Evolutionary conservation across 2,797 vertebrate species (phyloP), one percentile per base, ranked within the genome.

Genomic region (Enteromius treurensis): DNA sequence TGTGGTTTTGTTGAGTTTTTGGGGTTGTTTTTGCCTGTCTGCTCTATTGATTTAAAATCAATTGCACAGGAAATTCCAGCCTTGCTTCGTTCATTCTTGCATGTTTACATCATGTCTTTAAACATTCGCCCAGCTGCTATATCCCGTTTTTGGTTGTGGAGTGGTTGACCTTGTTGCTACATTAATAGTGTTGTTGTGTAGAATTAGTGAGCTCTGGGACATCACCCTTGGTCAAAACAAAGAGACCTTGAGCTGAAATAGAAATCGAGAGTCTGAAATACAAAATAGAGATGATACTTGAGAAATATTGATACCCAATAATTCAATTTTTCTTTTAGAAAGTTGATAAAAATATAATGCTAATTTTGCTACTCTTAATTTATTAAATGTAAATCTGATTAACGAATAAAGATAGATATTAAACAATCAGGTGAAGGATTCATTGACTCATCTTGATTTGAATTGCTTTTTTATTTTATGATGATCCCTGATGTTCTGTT

Each of bases 61-160:
- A 49, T 73, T 51, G 49, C 26, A 17, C 69, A 49, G 69, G 26
- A 73, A 49, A 73, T 73, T 73, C 70, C 23, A 73, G 26, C 4
- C 26, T 51, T 49, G 26, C 26, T 5, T 73, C 45, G 49, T 32
- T 73, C 26, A 21, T 32, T 51, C 70, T 73, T 73, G 70, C 2
- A 1, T 47, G n/a, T 73, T 73, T 69, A 26, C 13, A 14, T 69
- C 40, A 69, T 45, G 14, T 40, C 34, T 40, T 29, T 71, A 71
- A 71, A 71, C 23, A 71, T 7, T 71, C 26, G 23, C 47, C 15
- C 23, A 47, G 68, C 23, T 71, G 45, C 14, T 71, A 5, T 47
- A 26, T 47, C n/a, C 13, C 7, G n/a, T 26, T 45, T 70, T 14
- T 26, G 21, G 4, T 5, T 68, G 19, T 32, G 29, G 15, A 32